Base-by-base conservation (phyloP, 1,140 invertebrate species). In the Pseudomyrmex cubaensis region DNA sequence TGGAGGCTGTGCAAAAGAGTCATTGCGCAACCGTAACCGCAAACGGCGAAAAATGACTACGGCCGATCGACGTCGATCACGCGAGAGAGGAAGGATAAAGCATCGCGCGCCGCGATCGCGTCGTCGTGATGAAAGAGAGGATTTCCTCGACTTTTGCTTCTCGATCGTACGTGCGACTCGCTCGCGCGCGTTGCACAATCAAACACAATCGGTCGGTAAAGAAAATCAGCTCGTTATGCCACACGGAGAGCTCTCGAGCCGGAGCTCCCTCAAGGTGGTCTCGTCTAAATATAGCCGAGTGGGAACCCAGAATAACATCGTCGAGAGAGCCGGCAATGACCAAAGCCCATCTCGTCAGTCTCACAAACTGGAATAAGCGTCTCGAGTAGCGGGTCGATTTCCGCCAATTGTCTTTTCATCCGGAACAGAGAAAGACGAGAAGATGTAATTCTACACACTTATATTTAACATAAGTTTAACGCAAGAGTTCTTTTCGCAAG, bases 241-340 rank as follows among this genome's bases (percentile, higher is more conserved):
- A 76, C 84, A 76, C 70, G 83, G 77, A 82, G 80, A 76, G 66
- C 64, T 84, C 77, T 78, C 84, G 74, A 70, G 62, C 85, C 90
- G 88, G 88, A 83, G 87, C 85, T 89, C 85, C 88, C 91, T 92
- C 91, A 92, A 92, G 91, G 91, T 92, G 91, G 91, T 92, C 91
- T 92, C 90, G 89, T 92, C 90, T 92, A 92, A 91, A 92, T 92
- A 92, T 92, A 92, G 91, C 90, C 89, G 85, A 90, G 89, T 87
- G 85, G 50, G 86, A 89, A 87, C 91, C 91, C 90, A 91, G 91
- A 92, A 92, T 92, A 92, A 92, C 90, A 89, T 82, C 73, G 72
- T 85, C 35, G 35, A 88, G 83, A 86, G 85, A 91, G 87, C 90
- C 91, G 88, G 88, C 90, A 92, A 92, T 91, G 89, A 91, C 90